These are phyloP conservation scores for Watsonalla cultraria DNA, from an alignment of 2,888 invertebrate species.

Conservation along the genomic window DNA sequence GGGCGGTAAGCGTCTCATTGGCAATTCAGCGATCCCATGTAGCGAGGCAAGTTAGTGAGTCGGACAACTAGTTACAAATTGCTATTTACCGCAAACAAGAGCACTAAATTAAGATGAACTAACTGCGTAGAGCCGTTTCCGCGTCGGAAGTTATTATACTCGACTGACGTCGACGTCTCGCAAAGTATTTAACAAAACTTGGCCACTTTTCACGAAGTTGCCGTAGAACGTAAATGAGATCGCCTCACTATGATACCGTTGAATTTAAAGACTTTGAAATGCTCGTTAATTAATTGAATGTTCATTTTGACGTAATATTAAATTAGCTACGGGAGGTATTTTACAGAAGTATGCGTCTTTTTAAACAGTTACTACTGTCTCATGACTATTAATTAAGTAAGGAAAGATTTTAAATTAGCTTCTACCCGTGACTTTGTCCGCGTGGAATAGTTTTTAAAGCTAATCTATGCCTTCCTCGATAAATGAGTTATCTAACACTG, in stretches of 20 bases:
- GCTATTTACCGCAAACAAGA: slow-evolving; percentile 70
- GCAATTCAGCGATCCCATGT: slow-evolving; percentile 35
- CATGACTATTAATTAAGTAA: no score
- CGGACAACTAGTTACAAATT: slow-evolving; percentile 63
- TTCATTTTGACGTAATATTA: no score
- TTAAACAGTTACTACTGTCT: no score
- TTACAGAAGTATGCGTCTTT: no score
- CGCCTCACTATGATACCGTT: slow-evolving; percentile 26
- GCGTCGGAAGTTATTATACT: slow-evolving; percentile 20
- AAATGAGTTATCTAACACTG: no score
- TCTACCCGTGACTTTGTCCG: no score
- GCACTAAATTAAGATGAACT: slow-evolving; percentile 65
- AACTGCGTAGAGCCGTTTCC: slow-evolving; percentile 38
- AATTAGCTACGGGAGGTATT: no score
- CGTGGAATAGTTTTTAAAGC: no score
- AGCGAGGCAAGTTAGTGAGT: slow-evolving; percentile 44
- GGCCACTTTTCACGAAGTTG: slow-evolving; percentile 34
- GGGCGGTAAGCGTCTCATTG: slow-evolving; percentile 22
- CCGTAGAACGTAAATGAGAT: slow-evolving; percentile 27
- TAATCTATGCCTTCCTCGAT: no score
- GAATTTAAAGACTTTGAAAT: slow-evolving; percentile 16
- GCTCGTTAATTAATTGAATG: background rate
- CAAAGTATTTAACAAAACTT: slow-evolving; percentile 40
- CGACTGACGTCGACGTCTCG: slow-evolving; percentile 24
- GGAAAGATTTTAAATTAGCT: no score